These are phyloP conservation scores for Chaenocephalus aceratus DNA, from an alignment of 2,113 vertebrate genomes.

Conservation along the genomic window DNA sequence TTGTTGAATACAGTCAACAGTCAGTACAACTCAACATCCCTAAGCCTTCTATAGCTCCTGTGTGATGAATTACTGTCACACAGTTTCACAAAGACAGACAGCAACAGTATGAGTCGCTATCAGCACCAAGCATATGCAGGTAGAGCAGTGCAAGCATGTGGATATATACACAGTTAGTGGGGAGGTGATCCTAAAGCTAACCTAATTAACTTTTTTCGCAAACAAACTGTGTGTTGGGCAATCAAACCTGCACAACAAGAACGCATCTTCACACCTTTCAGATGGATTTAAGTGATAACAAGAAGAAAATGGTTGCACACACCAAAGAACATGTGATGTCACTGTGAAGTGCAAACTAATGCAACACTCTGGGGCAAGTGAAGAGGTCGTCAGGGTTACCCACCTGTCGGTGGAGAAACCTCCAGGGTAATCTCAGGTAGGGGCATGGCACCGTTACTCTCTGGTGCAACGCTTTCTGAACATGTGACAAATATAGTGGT, in stretches of 20 bases:
- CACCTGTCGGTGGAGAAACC: slow-evolving; percentile 84
- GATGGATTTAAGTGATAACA: slow-evolving; percentile 48
- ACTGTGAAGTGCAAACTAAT: slow-evolving; percentile 62
- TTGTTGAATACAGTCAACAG: neutral
- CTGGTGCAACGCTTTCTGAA: slow-evolving; percentile 84
- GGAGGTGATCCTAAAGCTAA: slow-evolving; percentile 23
- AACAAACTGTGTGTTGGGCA: slow-evolving; percentile 22
- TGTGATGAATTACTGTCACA: slow-evolving; percentile 46
- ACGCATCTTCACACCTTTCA: slow-evolving; percentile 62
- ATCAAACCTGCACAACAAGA: slow-evolving; percentile 53
- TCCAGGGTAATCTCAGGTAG: slow-evolving; percentile 81
- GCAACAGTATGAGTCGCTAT: slow-evolving; percentile 54
- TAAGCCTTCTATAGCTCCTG: slow-evolving; percentile 49
- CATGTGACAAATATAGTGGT: slow-evolving; percentile 83
- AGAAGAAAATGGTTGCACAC: slow-evolving; percentile 64
- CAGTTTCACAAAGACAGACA: slow-evolving; percentile 36
- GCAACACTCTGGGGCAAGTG: neutral
- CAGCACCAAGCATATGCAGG: slow-evolving; percentile 43
- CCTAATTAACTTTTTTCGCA: slow-evolving; percentile 19
- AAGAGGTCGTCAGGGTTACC: slow-evolving; percentile 65
- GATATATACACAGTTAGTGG: slow-evolving; percentile 39
- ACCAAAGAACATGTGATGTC: slow-evolving; percentile 75
- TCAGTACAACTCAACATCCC: slow-evolving; percentile 48
- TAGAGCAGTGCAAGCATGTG: slow-evolving; percentile 17
- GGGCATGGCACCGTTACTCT: slow-evolving; percentile 73